Percentiles rank a stretch among this genome's conserved stretches.
These are phyloP conservation scores for Hylomyscus alleni DNA, from an alignment of 2,797 vertebrate genomes.

Conservation along the genomic window DNA sequence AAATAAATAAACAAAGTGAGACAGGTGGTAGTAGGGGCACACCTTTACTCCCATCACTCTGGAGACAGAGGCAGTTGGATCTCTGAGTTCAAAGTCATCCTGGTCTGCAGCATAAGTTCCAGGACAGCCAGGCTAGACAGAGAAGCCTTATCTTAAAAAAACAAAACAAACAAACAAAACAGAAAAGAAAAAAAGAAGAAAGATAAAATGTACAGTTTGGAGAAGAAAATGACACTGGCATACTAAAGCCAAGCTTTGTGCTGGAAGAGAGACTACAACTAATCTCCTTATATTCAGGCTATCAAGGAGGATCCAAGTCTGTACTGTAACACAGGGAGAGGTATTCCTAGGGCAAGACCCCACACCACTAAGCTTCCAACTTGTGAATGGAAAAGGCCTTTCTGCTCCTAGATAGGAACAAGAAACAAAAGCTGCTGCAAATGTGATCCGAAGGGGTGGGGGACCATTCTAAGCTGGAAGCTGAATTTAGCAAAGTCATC, in stretches of 20 bases:
- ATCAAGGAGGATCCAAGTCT: background rate
- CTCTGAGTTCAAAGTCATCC: background rate
- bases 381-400: background rate
- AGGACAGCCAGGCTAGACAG: background rate
- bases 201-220: background rate
- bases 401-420: background rate
- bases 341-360: background rate
- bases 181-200: background rate
- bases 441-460: background rate
- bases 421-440: background rate
- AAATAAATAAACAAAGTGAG: background rate
- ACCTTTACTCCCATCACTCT: background rate
- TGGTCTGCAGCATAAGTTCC: background rate
- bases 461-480: background rate
- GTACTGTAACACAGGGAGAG: background rate
- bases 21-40: background rate
- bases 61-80: background rate
- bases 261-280: background rate
- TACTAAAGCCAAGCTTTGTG: background rate
- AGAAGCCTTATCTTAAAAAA: background rate
- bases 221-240: no score
- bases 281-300: background rate
- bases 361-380: background rate
- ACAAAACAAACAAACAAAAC: background rate
- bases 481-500: background rate